Percentiles rank a stretch among this genome's conserved stretches.
These are phyloP conservation scores for Chrysodeixis includens DNA, from an alignment of 2,888 invertebrate genomes.

Conservation along the genomic window DNA sequence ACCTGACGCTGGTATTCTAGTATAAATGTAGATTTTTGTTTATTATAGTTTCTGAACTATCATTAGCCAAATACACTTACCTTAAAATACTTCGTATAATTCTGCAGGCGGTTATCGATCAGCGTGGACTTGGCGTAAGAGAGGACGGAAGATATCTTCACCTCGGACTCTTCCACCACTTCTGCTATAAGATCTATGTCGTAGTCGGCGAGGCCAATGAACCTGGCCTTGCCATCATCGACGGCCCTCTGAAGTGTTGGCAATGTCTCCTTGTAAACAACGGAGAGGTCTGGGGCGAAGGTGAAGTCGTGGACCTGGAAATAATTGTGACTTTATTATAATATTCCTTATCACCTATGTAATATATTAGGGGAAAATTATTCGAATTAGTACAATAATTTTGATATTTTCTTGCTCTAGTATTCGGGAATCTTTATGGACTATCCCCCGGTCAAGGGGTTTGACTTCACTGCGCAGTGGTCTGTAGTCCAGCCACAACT, in stretches of 20 bases:
- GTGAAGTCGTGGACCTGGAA: constrained; percentile 97
- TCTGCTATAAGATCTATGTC: constrained; percentile 93
- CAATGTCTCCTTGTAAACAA: constrained; percentile 95
- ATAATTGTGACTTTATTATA: no score
- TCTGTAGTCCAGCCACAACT: no score
- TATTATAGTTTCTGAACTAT: no score
- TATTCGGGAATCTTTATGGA: no score
- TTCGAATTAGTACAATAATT: no score
- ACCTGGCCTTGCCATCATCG: constrained; percentile 92
- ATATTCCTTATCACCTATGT: no score
- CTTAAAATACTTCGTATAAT: constrained; percentile 93
- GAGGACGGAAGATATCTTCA: constrained; percentile 92
- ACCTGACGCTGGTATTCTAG: no score
- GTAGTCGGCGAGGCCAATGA: constrained; percentile 96
- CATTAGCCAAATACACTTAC: constrained; percentile 80
- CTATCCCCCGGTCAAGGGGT: no score
- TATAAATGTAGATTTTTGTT: no score
- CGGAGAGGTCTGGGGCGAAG: constrained; percentile 93
- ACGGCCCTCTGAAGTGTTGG: constrained; percentile 94
- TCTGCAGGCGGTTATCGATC: constrained; percentile 93
- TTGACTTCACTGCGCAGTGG: no score
- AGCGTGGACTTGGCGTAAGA: constrained; percentile 95
- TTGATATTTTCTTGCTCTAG: no score
- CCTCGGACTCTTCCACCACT: constrained; percentile 90
- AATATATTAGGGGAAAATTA: no score